Base-by-base conservation (phyloP, 2,797 vertebrate species). In the Lindbergichthys nudifrons region DNA sequence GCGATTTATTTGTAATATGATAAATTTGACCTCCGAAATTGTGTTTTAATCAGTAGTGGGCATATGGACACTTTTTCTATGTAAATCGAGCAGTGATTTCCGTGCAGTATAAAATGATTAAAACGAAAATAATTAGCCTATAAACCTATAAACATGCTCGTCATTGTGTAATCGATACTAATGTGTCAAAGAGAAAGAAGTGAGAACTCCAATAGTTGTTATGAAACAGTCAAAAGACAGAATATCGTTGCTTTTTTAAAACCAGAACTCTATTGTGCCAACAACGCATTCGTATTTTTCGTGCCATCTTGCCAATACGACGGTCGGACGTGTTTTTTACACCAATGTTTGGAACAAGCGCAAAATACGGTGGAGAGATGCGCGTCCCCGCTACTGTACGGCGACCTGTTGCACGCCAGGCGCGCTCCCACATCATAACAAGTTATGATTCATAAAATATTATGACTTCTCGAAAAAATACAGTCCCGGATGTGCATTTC, bases 391-490 rank as follows among this genome's bases (percentile, higher is more conserved):
- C 87, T 93, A 95, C 94, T 95, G 94, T 95, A 95, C 92, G 70
- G 85, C 89, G 91, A 95, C 94, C 94, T 95, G 95, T 95, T 95
- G 95, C 94, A 82, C 88, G 87, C 87, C 79, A 80, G 61, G 89
- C 91, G 93, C 93, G 91, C 93, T 85, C 91, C 89, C 92, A 91
- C 92, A 94, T 95, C 93, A 95, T 95, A 95, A 94, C 93, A 94
- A 94, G 92, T 95, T 95, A 95, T 95, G 94, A 95, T 94, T 95
- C 94, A 95, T 95, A 95, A 94, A 93, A 94, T 90, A 91, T 87
- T 91, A 93, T 90, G 90, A 93, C 83, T 88, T 45, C 82, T 62
- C 59, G 70, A 67, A 80, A 76, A 89, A 90, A 85, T 45, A 75
- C 79, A 80, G 80, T 86, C 85, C 84, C 90, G 89, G 90, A 91